Base-by-base conservation (phyloP, 2,888 invertebrate genomes). In the Phoenoteleia sp. region DNA sequence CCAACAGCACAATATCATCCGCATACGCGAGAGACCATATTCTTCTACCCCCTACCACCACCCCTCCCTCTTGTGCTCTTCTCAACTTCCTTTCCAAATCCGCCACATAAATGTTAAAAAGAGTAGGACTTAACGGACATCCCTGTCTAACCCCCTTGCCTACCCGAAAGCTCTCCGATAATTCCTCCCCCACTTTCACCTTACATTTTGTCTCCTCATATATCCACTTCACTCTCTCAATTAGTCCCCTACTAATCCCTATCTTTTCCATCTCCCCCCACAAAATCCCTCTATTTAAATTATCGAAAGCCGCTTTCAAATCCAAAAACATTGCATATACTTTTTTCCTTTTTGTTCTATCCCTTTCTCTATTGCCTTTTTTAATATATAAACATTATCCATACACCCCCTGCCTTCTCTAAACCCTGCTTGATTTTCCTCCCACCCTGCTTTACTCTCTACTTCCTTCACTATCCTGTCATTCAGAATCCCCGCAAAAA, bases 281-380 rank as follows among this genome's bases (percentile, higher is more conserved):
- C n/a, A n/a, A n/a, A n/a, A n/a, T n/a, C n/a, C n/a, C 36, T 9
- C 33, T 36, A 19, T 58, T 17, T 13, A 58, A 7, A 33, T 17
- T 33, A 17, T 58, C 33, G 27, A 27, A 5, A 6, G 27, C 11
- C 58, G 33, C 21, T 21, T 17, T 13, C 33, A 27, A 6, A 6
- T 27, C 27, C 6, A 27, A 6, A 27, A 27, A 27, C 27, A 27
- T 6, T 27, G 27, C 27, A 27, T 27, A 27, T 27, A 27, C 58
- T 17, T 58, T 15, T 33, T 33, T 19, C 58, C 58, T 36, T 58
- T 58, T 25, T 58, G 29, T 3, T 33, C 58, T 58, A 58, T 36
- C 19, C 19, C 58, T 15, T 15, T 33, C 5, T 19, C 33, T 17
- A 36, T 21, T 7, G 19, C 60, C 19, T 39, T 7, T 39, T 15